These are phyloP conservation scores for Malurus melanocephalus DNA, from an alignment of 2,113 vertebrate genomes.

Conservation along the genomic window DNA sequence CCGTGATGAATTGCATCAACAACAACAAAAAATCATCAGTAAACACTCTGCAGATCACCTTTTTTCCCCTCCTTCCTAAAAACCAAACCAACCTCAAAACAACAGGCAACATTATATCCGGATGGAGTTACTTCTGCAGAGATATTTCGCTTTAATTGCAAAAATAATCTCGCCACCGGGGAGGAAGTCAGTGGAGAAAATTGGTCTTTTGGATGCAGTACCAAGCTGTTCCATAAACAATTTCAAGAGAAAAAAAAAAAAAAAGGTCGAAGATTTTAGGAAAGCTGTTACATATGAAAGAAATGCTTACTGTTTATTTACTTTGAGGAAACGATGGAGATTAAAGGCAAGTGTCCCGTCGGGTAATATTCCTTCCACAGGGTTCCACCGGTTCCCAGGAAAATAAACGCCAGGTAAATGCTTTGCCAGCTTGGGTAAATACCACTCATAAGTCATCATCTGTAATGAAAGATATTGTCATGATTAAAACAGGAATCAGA, in stretches of 20 bases:
- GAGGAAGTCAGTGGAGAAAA: slow-evolving; percentile 68
- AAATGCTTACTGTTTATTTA: slow-evolving; percentile 88
- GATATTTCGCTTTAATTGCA: slow-evolving; percentile 74
- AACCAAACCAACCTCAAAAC: slow-evolving; percentile 13
- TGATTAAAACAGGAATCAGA: not conserved
- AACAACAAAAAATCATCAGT: slow-evolving; percentile 6
- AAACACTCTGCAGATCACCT: slow-evolving; percentile 55
- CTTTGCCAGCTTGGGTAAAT: slow-evolving; percentile 86
- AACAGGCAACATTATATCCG: slow-evolving; percentile 46
- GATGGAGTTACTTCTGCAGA: slow-evolving; percentile 67
- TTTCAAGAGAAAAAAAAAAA: not conserved
- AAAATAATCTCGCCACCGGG: slow-evolving; percentile 67
- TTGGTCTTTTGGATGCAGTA: slow-evolving; percentile 66
- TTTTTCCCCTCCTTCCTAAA: slow-evolving; percentile 45
- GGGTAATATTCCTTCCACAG: slow-evolving; percentile 69
- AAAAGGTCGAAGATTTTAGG: slow-evolving; percentile 50
- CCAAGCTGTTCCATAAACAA: slow-evolving; percentile 70
- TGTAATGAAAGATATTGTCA: slow-evolving; percentile 28
- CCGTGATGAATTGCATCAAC: slow-evolving; percentile 51
- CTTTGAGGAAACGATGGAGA: slow-evolving; percentile 87
- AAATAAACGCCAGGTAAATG: slow-evolving; percentile 86
- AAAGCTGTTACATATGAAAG: slow-evolving; percentile 65
- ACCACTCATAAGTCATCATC: slow-evolving; percentile 98
- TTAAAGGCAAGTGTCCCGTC: slow-evolving; percentile 84
- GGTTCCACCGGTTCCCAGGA: slow-evolving; percentile 88